Percentiles rank a stretch among this genome's conserved stretches.
Conservation (phyloP, 1,140 invertebrate genomes). For the Cepaea nemoralis region DNA sequence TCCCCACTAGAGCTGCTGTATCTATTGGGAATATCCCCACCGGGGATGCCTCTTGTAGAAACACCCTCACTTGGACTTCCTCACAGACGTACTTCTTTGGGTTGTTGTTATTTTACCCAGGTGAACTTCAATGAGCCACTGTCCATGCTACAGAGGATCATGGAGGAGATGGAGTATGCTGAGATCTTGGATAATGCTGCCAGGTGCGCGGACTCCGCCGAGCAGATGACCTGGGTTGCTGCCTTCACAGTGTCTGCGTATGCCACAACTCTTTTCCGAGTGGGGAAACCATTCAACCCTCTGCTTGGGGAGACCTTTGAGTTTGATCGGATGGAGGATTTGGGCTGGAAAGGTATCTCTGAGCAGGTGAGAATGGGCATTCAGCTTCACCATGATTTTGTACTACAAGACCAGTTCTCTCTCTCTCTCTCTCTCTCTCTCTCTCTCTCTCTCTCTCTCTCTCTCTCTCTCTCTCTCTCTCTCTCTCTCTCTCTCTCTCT, state of each 20-base stretch:
- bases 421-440: too few relatives aligned
- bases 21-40: too few relatives aligned
- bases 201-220: slow-evolving; percentile 83
- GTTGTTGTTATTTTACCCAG: slow-evolving; percentile 58
- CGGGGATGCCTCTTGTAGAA: too few relatives aligned
- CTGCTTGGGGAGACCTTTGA: slow-evolving; percentile 94
- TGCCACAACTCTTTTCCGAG: slow-evolving; percentile 82
- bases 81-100: too few relatives aligned
- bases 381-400: neutral
- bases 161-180: slow-evolving; percentile 98
- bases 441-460: too few relatives aligned
- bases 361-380: slow-evolving; percentile 83
- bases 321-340: slow-evolving; percentile 93
- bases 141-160: slow-evolving; percentile 96
- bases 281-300: slow-evolving; percentile 76
- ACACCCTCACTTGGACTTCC: too few relatives aligned
- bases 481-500: too few relatives aligned
- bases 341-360: slow-evolving; percentile 92
- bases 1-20: too few relatives aligned
- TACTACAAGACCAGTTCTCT: too few relatives aligned
- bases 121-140: slow-evolving; percentile 99
- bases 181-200: slow-evolving; percentile 86
- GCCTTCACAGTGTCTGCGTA: slow-evolving; percentile 97
- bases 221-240: slow-evolving; percentile 94
- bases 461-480: too few relatives aligned